phyloP scores from a whole-genome alignment of 1,140 invertebrate genomes.

The Neocloeon triangulifer region DNA sequence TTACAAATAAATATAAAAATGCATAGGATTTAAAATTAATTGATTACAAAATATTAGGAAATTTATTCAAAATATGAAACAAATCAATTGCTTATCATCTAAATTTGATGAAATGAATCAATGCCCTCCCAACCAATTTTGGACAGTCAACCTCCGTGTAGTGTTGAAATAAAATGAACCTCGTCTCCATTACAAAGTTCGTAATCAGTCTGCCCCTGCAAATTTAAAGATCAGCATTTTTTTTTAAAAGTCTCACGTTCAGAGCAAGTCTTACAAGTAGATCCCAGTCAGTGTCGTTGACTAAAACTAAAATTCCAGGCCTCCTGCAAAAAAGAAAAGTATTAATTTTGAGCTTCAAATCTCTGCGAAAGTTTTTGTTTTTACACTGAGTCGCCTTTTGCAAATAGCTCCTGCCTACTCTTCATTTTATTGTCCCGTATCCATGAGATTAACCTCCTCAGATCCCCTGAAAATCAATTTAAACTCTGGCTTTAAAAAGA shows the following conservation, averaged over 20 bases:
- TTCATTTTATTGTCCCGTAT: background rate
- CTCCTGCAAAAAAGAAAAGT: slow-evolving; percentile 6
- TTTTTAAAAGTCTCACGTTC: background rate
- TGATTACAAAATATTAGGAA: background rate
- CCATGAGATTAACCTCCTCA: background rate
- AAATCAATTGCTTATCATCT: too few species aligned
- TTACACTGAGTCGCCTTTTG: background rate
- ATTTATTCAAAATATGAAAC: too few species aligned
- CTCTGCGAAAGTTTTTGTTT: too few species aligned
- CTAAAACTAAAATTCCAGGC: slow-evolving; percentile 7
- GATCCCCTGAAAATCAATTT: background rate
- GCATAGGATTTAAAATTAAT: background rate
- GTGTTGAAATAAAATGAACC: background rate
- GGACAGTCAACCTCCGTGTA: background rate
- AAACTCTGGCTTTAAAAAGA: too few species aligned
- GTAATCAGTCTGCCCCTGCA: slow-evolving; percentile 4
- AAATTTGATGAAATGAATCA: too few species aligned
- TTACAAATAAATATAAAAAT: too few species aligned
- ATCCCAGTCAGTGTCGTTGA: slow-evolving; percentile 1
- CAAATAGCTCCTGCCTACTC: background rate
- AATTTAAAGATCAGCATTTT: background rate
- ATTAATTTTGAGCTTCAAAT: too few species aligned
- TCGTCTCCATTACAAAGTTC: background rate
- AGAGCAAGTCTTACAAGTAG: background rate
- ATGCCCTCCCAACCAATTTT: too few species aligned